Evolutionary conservation across 2,888 invertebrate species (phyloP), one percentile per base, ranked within the genome.

Genomic region (Pseudolycoriella hygida): DNA sequence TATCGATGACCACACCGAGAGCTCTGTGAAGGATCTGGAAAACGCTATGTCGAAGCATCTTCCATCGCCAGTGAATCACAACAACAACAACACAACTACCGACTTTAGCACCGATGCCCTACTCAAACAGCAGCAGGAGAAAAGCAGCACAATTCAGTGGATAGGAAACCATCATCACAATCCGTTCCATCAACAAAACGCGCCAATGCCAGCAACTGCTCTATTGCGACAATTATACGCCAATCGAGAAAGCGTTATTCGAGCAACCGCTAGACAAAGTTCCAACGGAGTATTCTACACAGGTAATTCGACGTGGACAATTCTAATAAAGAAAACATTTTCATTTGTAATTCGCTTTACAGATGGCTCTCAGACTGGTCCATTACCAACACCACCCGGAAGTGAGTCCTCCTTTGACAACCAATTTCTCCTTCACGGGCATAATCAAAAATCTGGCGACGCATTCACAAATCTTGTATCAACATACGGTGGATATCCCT

Each of bases 11-110:
- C 57, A 62, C 57, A 47, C 60, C 45, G 56, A 66, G 55, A 46
- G 43, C 43, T 46, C 46, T 2, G 89, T 90, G 0, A 88, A 90
- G 64, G 92, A 93, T 56, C 69, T 94, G 53, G 93, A 94, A 63
- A 89, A 92, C 58, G 93, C 89, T 40, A 94, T 94, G 93, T 92
- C 93, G 17, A 92, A 92, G 59, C 93, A 93, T 67, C 68, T 94
- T 47, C 86, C 86, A 3, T 72, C 72, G 19, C 58, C 67, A 14
- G 38, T 44, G 6, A 40, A 20, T 31, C 39, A 40, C 25, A 49
- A 50, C n/a, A 51, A 48, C 17, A 64, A 67, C n/a, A 77, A 80
- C 56, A 75, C 80, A 54, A 80, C 82, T 2, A 88, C 89, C 1
- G 89, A 89, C 58, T 89, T 89, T 59, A 88, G 88, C 53, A 81